These are phyloP conservation scores for Scotopteryx bipunctaria DNA, from an alignment of 2,888 invertebrate species.

Conservation along the genomic window DNA sequence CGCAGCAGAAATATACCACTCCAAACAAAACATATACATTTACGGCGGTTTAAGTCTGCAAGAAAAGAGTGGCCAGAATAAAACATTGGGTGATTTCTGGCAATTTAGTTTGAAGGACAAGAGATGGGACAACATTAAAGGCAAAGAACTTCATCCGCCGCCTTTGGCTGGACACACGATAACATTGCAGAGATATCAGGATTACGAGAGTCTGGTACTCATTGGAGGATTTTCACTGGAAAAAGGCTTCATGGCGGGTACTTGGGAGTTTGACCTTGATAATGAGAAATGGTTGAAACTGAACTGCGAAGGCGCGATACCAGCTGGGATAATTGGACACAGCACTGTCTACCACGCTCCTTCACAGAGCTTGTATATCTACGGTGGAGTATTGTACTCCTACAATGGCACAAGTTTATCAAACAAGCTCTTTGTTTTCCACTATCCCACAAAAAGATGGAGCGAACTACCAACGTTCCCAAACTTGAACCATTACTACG, in stretches of 20 bases:
- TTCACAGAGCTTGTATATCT: conserved; percentile 93
- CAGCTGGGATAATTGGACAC: conserved; percentile 94
- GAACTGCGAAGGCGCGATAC: conserved; percentile 88
- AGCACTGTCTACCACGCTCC: conserved; percentile 92
- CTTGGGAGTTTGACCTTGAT: conserved; percentile 92
- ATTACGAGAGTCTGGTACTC: conserved; percentile 89
- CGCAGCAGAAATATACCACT: conserved; percentile 93
- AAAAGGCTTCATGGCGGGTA: conserved; percentile 88
- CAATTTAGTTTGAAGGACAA: conserved; percentile 94
- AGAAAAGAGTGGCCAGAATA: conserved; percentile 80
- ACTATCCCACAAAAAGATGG: conserved; percentile 90
- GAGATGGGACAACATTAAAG: conserved; percentile 88
- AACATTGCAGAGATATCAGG: conserved; percentile 89
- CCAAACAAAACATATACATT: conserved; percentile 92
- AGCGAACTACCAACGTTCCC: conserved; percentile 89
- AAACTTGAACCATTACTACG: conserved; percentile 82
- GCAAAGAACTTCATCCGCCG: conserved; percentile 83
- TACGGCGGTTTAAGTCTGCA: conserved; percentile 92
- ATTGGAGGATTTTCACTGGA: conserved; percentile 93
- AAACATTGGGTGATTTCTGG: conserved; percentile 95
- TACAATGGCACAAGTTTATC: conserved; percentile 88
- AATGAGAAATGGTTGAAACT: conserved; percentile 88
- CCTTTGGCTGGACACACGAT: conserved; percentile 95
- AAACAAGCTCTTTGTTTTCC: conserved; percentile 90
- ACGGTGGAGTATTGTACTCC: conserved; percentile 92